These are phyloP conservation scores for Pheosia gnoma DNA, from an alignment of 2,888 invertebrate genomes.

Conservation along the genomic window DNA sequence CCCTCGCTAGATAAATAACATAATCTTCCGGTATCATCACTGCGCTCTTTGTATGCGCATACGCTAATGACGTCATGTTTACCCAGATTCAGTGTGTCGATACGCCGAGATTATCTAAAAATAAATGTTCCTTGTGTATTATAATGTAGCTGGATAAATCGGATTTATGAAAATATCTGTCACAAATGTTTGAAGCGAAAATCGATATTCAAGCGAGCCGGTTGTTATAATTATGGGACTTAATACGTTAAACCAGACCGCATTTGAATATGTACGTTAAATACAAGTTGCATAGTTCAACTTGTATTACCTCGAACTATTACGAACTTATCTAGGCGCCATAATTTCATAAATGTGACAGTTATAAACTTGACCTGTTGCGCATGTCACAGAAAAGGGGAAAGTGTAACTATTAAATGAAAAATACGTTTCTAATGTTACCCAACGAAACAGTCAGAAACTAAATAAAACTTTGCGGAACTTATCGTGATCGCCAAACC, in stretches of 20 bases:
- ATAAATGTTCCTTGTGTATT: slow-evolving; percentile 50
- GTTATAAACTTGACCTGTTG: slow-evolving; percentile 42
- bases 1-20: slow-evolving; percentile 60
- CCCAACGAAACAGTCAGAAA: slow-evolving; percentile 64
- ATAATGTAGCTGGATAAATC: slow-evolving; percentile 34
- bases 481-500: slow-evolving; percentile 73
- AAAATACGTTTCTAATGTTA: slow-evolving; percentile 61
- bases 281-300: no score
- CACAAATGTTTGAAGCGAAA: background rate
- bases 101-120: slow-evolving; percentile 41
- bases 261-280: no score
- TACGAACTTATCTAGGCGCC: background rate
- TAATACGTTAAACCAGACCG: no score
- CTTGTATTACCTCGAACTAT: no score
- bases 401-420: slow-evolving; percentile 42
- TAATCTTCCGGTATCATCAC: slow-evolving; percentile 47
- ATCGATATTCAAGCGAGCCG: background rate
- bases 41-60: slow-evolving; percentile 55
- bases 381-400: slow-evolving; percentile 45
- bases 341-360: slow-evolving; percentile 12
- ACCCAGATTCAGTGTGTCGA: slow-evolving; percentile 44
- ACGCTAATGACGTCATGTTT: slow-evolving; percentile 52
- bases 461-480: slow-evolving; percentile 71
- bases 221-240: no score
- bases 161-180: slow-evolving; percentile 10